Evolutionary conservation across 2,113 vertebrate genomes (phyloP), one percentile per base, ranked within the genome.

Genomic region (Scomber scombrus): DNA sequence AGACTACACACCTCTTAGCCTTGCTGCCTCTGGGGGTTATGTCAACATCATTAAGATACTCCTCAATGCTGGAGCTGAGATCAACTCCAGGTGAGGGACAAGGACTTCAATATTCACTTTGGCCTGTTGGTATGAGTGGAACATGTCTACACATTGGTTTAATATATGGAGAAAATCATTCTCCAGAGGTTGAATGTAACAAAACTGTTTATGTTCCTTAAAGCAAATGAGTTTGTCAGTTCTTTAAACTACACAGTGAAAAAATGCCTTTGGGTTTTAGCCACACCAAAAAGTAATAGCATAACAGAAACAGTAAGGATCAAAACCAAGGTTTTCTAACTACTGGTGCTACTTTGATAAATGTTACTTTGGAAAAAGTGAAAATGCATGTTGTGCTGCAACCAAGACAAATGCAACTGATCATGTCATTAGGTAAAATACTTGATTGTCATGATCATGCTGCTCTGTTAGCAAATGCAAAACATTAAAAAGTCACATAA

Each of bases 41-140:
- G 98, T 99, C 82, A 99, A 99, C 90, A 99, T 99, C 91, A 99
- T 99, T 93, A 99, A 99, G 91, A 99, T 99, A 92, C 96, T 99
- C 65, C 96, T 99, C 76, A 99, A 97, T 88, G 97, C 97, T 77
- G 98, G 98, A 77, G 98, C 98, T 80, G 98, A 99, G 94, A 99
- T 99, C 71, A 99, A 99, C 95, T 99, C 98, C 89, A 97, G 98
- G 98, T 99, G 94, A 86, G 77, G 1, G 4, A 23, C 56, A 13
- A 29, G 21, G 57, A 26, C 13, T 3, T 34, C 2, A 6, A 0
- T 46, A 23, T 49, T 50, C 1, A 18, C 7, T 47, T 52, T 23
- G 31, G 19, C 9, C 14, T 31, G 18, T 45, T 34, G 5, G 11
- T n/a, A 12, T 16, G 3, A 45, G 43, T 15, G 3, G 29, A 46